Evolutionary conservation across 2,113 vertebrate species (phyloP).

Genomic region (Lipotes vexillifer): DNA sequence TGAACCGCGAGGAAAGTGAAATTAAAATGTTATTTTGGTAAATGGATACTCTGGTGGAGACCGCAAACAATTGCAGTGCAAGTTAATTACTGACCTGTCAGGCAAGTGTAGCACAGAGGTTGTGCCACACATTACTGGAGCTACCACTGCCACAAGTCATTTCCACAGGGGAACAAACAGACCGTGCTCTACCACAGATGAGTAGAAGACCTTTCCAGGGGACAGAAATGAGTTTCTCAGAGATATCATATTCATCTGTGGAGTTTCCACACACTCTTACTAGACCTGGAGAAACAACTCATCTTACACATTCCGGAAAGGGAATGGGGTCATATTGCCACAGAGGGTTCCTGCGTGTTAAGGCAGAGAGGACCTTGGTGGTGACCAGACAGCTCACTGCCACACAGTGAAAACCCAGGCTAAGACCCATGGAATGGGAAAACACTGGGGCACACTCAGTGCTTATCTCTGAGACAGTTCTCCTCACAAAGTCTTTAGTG

Average conservation of each 20-base stretch:
- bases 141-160: conserved; percentile 34
- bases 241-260: conserved; percentile 42
- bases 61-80: conserved; percentile 38
- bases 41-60: conserved; percentile 58
- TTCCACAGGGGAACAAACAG: conserved; percentile 42
- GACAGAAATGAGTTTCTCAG: conserved; percentile 31
- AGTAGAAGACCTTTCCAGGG: conserved; percentile 39
- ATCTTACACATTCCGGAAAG: not conserved
- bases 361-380: not conserved
- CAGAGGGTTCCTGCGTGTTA: not conserved
- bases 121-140: conserved; percentile 52
- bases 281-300: not conserved
- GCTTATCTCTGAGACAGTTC: not conserved
- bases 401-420: not conserved
- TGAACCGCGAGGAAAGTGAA: conserved; percentile 57
- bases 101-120: conserved; percentile 1
- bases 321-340: not conserved
- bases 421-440: not conserved
- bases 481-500: not conserved
- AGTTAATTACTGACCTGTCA: conserved; percentile 58
- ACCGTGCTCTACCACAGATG: conserved; percentile 27
- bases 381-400: not conserved
- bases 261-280: not conserved
- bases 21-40: conserved; percentile 74
- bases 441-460: not conserved